Percentiles rank a stretch among this genome's conserved stretches.
These are phyloP conservation scores for Ciconia nigra DNA, from an alignment of 2,797 vertebrate species.

Conservation along the genomic window DNA sequence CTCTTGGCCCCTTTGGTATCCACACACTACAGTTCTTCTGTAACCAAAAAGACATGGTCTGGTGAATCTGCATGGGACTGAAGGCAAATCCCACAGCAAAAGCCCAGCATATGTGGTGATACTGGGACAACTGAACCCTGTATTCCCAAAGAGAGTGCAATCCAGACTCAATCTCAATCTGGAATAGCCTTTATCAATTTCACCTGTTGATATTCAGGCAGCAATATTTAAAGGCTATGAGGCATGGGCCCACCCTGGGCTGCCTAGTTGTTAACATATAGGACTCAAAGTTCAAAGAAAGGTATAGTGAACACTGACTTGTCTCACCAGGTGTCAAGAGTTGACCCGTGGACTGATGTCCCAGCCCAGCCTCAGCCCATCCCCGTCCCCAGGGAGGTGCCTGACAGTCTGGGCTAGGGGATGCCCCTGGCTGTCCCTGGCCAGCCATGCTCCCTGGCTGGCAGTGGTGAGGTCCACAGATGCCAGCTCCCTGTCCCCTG, in stretches of 20 bases:
- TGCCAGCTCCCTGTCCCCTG: neutral
- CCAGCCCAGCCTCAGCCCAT: neutral
- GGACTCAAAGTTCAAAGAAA: neutral
- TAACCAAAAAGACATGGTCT: neutral
- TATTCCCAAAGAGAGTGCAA: neutral
- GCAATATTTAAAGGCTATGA: neutral
- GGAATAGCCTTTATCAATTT: neutral
- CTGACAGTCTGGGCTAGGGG: neutral
- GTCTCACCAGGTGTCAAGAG: neutral
- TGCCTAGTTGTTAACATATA: neutral
- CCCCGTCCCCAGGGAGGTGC: neutral
- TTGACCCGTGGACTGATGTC: neutral
- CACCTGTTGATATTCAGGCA: neutral
- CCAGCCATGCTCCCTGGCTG: neutral
- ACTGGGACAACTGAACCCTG: neutral
- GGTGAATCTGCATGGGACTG: neutral
- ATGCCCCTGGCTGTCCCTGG: neutral
- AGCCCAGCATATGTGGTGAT: neutral
- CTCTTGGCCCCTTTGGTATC: neutral
- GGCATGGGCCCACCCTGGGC: neutral
- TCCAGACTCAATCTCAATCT: neutral
- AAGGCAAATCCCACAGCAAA: neutral
- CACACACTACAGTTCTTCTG: neutral
- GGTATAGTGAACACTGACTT: neutral
- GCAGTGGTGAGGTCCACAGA: neutral